Conservation (phyloP, 2,888 invertebrate species). For the Oasisia sp. region DNA sequence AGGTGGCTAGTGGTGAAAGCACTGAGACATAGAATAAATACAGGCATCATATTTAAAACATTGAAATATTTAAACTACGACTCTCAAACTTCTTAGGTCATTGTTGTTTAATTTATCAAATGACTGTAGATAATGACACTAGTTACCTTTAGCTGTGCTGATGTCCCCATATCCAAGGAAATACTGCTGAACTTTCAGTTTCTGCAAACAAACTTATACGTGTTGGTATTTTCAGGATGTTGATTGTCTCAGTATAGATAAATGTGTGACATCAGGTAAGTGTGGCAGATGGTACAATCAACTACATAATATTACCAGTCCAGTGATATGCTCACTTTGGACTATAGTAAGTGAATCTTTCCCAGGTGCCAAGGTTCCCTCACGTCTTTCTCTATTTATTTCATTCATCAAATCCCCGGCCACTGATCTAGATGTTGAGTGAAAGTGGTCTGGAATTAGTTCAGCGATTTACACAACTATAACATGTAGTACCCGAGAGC, state of each 20-base stretch:
- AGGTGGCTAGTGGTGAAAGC: background rate
- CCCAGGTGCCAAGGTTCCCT: too few species aligned
- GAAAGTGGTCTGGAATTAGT: too few species aligned
- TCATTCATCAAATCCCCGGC: too few species aligned
- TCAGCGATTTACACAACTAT: too few species aligned
- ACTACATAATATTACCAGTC: background rate
- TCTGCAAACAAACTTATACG: constrained; percentile 45
- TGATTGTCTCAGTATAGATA: background rate
- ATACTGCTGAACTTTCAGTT: constrained; percentile 77
- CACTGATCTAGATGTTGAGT: too few species aligned
- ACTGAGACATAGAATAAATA: background rate
- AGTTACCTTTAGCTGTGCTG: background rate
- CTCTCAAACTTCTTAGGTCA: background rate
- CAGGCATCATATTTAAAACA: background rate
- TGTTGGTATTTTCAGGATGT: background rate
- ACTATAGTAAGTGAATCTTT: too few species aligned
- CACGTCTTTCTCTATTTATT: too few species aligned
- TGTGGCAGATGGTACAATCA: background rate
- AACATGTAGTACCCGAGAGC: too few species aligned
- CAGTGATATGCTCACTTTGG: too few species aligned
- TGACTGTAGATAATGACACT: background rate
- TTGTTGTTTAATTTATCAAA: too few species aligned
- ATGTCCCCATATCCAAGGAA: constrained; percentile 74
- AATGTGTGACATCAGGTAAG: background rate
- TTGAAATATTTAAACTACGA: background rate